A percentile compares a stretch with the other conserved stretches of the same genome.
Conservation (phyloP, 2,888 invertebrate species). For the Stratiomys singularior region DNA sequence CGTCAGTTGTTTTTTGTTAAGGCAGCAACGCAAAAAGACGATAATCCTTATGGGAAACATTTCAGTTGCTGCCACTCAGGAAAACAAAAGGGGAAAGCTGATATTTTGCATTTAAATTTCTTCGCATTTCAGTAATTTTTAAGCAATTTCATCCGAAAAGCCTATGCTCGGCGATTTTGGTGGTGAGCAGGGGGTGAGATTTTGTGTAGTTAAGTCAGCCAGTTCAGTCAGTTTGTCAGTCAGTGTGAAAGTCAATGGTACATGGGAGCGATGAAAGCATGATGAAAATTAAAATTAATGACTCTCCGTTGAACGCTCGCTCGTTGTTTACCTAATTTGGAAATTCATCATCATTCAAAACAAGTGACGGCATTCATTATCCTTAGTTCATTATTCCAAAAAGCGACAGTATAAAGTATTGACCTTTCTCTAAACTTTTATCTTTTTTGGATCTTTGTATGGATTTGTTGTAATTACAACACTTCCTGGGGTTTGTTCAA, state of each 20-base stretch:
- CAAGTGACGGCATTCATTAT: slow-evolving; percentile 36
- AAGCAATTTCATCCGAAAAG: slow-evolving; percentile 13
- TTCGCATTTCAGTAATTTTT: slow-evolving; percentile 13
- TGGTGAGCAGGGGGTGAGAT: neutral
- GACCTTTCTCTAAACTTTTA: slow-evolving; percentile 7
- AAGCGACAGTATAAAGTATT: slow-evolving; percentile 36
- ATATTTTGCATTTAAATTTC: slow-evolving; percentile 33
- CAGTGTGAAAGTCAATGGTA: neutral
- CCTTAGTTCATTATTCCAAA: slow-evolving; percentile 29
- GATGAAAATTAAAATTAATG: slow-evolving; percentile 47
- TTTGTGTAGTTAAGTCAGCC: neutral
- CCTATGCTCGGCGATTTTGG: neutral
- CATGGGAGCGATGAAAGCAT: slow-evolving; percentile 24
- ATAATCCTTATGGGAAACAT: slow-evolving; percentile 21
- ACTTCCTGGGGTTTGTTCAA: no score
- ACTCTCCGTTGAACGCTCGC: slow-evolving; percentile 15
- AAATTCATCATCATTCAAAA: slow-evolving; percentile 41
- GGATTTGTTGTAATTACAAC: no score
- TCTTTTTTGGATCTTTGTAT: no score
- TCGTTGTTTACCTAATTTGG: slow-evolving; percentile 38
- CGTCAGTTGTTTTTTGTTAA: neutral
- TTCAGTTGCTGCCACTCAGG: slow-evolving; percentile 27
- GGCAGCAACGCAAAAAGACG: slow-evolving; percentile 2
- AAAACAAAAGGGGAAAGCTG: slow-evolving; percentile 30
- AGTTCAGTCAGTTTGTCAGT: neutral